Conservation (phyloP, 2,797 vertebrate genomes). For the Eptatretus atami region DNA sequence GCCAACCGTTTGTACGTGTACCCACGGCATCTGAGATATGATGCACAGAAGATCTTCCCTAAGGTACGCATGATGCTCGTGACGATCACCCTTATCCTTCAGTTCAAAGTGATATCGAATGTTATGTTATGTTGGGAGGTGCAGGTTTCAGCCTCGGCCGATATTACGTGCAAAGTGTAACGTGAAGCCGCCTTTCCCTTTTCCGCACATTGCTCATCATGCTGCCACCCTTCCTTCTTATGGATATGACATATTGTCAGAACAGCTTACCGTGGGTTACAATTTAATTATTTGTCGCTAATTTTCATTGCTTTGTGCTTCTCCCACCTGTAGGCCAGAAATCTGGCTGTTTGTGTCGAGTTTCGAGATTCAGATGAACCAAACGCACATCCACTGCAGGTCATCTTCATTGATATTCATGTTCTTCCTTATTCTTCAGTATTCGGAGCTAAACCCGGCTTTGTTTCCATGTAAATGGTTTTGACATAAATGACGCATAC, state of each 20-base stretch:
- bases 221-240: no score
- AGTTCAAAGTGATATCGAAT: no score
- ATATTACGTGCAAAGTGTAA: not conserved
- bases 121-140: no score
- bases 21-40: not conserved
- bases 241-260: no score
- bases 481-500: no score
- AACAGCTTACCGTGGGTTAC: no score
- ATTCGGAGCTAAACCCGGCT: no score
- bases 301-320: no score
- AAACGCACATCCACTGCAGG: slow-evolving; percentile 30
- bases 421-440: no score
- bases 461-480: no score
- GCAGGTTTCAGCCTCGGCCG: no score
- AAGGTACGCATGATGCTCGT: not conserved
- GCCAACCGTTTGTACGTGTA: slow-evolving; percentile 2
- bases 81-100: not conserved
- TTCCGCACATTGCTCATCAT: not conserved
- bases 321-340: slow-evolving; percentile 31
- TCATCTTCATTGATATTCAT: slow-evolving; percentile 15
- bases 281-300: no score
- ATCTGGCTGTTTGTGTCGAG: slow-evolving; percentile 58
- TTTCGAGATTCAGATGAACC: slow-evolving; percentile 67
- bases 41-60: not conserved
- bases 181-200: not conserved